Base-by-base conservation (phyloP, 2,888 invertebrate species). In the Deilephila porcellus region DNA sequence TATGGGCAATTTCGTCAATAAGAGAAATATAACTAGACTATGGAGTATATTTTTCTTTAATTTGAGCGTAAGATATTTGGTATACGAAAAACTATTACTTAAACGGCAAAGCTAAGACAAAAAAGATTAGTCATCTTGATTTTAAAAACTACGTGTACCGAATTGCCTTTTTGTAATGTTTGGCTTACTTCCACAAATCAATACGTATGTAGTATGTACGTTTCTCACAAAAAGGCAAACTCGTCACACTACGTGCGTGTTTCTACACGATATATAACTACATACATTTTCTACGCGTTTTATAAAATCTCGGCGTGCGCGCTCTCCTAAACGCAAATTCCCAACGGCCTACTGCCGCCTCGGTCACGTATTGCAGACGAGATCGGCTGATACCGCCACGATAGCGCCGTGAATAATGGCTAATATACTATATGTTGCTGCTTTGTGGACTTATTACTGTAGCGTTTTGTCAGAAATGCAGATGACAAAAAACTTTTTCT, bases 331-430 rank as follows among this genome's bases (percentile, higher is more conserved):
- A 67, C 37, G 52, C 45, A 52, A 67, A 67, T 67, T 52, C 67
- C 25, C 67, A 52, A 52, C 45, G 67, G 64, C 37, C 14, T 67
- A 52, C 52, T 45, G 25, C 25, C 60, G 60, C 25, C 67, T 67
- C 20, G 45, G 67, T 67, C 67, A 67, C 67, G 67, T 67, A 64
- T 64, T 67, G 67, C 67, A 67, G 67, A 45, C 25, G 67, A 67
- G 45, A 67, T 45, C 25, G 67, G 67, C 17, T 52, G 45, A 67
- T 67, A 52, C 67, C 67, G 52, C 25, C 67, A 17, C 25, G 67
- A 67, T 67, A 67, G 67, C 45, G 67, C 67, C 67, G 67, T 67
- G 67, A 67, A 67, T 67, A 67, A 67, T 67, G 17, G 67, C 52
- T 52, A 67, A 67, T 52, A 64, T 45, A 67, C 45, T 45, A 45